Evolutionary conservation across 2,888 invertebrate genomes (phyloP), one percentile per base, ranked within the genome.

Genomic region (Camptogramma bilineatum): DNA sequence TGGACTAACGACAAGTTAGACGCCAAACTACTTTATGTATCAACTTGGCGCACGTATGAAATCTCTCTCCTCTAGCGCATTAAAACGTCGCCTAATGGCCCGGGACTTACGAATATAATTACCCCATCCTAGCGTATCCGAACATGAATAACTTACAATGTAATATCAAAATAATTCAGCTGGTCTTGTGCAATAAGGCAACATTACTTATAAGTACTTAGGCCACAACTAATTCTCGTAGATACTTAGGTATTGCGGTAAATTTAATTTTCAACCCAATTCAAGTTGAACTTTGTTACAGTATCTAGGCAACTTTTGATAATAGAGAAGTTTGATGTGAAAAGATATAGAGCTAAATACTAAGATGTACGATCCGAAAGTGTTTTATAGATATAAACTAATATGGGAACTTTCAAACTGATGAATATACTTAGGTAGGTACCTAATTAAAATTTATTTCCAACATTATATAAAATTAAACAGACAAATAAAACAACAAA

Each of bases 1-100:
- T 90, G 86, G 91, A 89, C 83, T 85, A 87, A 87, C 86, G 84
- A 88, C 86, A 87, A 88, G 84, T 87, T 85, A 79, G 75, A 75
- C 73, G 68, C 66, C 71, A 73, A 85, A 85, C 83, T 84, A 80
- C 79, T 77, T 69, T 72, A 68, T 71, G 68, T 72, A 70, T 73
- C 75, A 85, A 85, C 81, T 85, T 77, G 50, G 62, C 64, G 67
- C 72, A 72, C 66, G 62, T 62, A 53, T 69, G 64, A 69, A 75
- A 73, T 69, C 69, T 68, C 68, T 63, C 58, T 69, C 71, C 24
- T 19, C 17, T 18, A 28, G 52, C 72, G 67, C 73, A 69, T 73
- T 78, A 80, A 82, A 83, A 80, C 81, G 76, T 81, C 76, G 77
- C 69, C 55, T 69, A 55, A 57, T 72, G 66, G 66, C 66, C 55